Conservation (phyloP, 2,113 vertebrate genomes). For the Chamaetylas fuelleborni region DNA sequence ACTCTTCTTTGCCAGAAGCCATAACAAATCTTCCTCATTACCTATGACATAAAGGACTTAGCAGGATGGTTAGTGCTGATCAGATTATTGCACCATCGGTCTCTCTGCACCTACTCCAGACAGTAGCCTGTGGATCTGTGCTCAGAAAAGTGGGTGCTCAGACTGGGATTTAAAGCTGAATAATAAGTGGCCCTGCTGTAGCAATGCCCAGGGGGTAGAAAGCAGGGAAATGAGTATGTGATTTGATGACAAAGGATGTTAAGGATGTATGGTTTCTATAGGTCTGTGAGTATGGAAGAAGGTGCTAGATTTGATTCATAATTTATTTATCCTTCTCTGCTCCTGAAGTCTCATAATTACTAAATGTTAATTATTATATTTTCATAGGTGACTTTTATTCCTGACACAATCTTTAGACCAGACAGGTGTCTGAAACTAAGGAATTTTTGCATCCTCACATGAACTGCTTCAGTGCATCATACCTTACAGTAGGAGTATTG, state of each 20-base stretch:
- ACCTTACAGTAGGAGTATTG: background rate
- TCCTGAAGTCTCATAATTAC: background rate
- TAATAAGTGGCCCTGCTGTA: background rate
- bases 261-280: background rate
- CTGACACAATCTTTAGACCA: background rate
- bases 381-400: background rate
- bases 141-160: background rate
- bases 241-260: background rate
- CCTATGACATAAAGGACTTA: background rate
- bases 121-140: background rate
- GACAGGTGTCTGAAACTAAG: background rate
- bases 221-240: background rate
- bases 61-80: background rate
- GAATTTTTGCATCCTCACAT: background rate
- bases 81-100: background rate
- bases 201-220: background rate
- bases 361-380: background rate
- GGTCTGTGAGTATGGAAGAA: background rate
- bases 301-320: background rate
- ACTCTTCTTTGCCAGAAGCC: background rate
- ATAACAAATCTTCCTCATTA: background rate
- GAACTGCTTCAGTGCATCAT: background rate
- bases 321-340: background rate
- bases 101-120: background rate
- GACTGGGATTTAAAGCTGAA: background rate